Conservation (phyloP, 1,140 invertebrate species). For the Lepeophtheirus salmonis region DNA sequence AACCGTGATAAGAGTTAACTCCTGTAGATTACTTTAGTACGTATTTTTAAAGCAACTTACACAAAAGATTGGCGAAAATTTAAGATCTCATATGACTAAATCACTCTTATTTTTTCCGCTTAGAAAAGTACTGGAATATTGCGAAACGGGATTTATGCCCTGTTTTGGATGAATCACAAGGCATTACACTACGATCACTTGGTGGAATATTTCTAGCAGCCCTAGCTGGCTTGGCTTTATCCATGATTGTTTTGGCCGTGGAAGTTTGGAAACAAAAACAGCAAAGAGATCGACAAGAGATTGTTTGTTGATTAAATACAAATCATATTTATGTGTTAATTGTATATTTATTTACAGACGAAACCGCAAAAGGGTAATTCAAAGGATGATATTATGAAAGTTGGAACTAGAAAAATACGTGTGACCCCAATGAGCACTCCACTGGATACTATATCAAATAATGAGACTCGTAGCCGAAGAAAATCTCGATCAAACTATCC, state of each 20-base stretch:
- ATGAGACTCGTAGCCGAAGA: neutral
- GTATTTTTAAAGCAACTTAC: no score
- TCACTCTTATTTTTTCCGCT: no score
- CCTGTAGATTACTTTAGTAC: no score
- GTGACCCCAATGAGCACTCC: neutral
- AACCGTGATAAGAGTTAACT: no score
- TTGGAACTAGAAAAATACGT: neutral
- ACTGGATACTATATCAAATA: neutral
- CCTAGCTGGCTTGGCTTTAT: conserved; percentile 2
- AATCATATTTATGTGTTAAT: no score
- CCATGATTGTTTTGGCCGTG: conserved; percentile 12
- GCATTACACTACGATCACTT: conserved; percentile 15
- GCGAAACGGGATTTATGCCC: conserved; percentile 4
- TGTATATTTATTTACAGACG: no score
- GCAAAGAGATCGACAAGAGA: neutral
- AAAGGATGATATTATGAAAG: neutral
- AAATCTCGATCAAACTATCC: neutral
- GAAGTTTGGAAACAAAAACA: conserved; percentile 16
- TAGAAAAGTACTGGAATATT: conserved; percentile 13
- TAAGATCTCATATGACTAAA: no score
- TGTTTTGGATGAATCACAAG: conserved; percentile 14
- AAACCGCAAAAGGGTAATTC: no score
- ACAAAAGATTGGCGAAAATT: no score
- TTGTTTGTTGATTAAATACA: neutral
- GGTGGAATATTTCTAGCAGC: conserved; percentile 17